phyloP scores from a whole-genome alignment of 2,888 invertebrate genomes.

The Ophioninae sp. region DNA sequence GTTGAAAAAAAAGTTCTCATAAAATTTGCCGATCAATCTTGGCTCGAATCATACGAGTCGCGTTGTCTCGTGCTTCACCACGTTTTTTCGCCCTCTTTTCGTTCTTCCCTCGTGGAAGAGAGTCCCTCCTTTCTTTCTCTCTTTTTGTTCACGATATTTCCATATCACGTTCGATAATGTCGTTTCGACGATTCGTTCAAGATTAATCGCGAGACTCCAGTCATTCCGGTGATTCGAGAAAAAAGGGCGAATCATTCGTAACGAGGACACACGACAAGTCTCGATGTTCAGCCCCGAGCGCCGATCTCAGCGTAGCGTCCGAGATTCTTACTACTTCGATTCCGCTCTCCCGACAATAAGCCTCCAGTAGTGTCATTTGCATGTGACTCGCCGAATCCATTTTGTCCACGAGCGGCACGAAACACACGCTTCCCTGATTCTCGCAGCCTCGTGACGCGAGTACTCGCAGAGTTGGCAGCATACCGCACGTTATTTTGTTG shows the following conservation, averaged over 20 bases:
- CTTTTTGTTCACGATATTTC: conserved; percentile 18
- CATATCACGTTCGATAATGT: conserved; percentile 56
- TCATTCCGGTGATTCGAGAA: conserved; percentile 73
- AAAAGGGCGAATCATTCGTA: conserved; percentile 68
- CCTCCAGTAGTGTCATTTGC: conserved; percentile 89
- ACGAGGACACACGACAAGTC: conserved; percentile 73
- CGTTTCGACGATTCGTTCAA: conserved; percentile 59
- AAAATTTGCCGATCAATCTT: neutral
- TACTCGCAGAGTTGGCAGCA: conserved; percentile 85
- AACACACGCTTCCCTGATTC: conserved; percentile 78
- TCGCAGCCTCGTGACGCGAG: conserved; percentile 85
- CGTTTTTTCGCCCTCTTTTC: neutral
- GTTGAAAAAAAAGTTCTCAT: neutral
- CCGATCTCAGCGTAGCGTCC: conserved; percentile 67
- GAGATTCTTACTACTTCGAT: conserved; percentile 89
- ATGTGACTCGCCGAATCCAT: conserved; percentile 90
- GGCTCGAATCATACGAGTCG: neutral
- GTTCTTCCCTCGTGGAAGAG: neutral
- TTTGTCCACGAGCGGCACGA: conserved; percentile 84
- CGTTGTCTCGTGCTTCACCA: neutral
- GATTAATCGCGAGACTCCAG: conserved; percentile 33
- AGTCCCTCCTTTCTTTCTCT: neutral
- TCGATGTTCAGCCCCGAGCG: conserved; percentile 70
- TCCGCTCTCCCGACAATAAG: conserved; percentile 90
- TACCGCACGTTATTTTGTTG: conserved; percentile 83